Evolutionary conservation across 2,797 vertebrate species (phyloP), one percentile per base, ranked within the genome.

Genomic region (Sitta carolinensis): DNA sequence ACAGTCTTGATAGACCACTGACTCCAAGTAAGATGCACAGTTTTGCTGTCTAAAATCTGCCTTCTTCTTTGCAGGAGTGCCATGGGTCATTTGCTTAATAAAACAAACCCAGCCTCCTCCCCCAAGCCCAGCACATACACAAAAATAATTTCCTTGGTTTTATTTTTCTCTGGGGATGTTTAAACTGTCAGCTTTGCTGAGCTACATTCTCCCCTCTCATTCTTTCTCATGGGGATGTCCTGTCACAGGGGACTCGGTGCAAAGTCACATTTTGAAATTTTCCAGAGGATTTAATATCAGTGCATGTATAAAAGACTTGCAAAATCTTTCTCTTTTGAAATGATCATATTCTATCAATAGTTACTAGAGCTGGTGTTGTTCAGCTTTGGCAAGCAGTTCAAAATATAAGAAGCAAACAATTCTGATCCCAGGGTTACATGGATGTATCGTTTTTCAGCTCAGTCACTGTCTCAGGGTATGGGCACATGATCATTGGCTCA

Each of bases 201-300:
- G 89, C 58, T 79, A 32, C 26, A 1, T 72, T 90, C 82, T 81
- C 84, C 66, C 73, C 61, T 88, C 73, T 85, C 6, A 3, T 86
- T 93, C 73, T 93, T 94, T 95, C 90, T 95, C 87, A 69, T 70
- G 58, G 84, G 64, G 63, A 69, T 74, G 36, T 67, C 81, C 58
- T 82, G 73, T 86, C 90, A 82, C 1, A 0, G 47, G 82, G 78
- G 61, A 82, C 77, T 87, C 0, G 0, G 73, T 64, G 62, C 70
- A 91, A 84, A 93, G 52, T 76, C 45, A 64, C 9, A 9, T 83
- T 94, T 76, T 94, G 74, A 94, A 73, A 61, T 90, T 96, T 95
- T 94, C 89, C 83, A 87, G 75, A 87, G 58, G 54, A 70, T 77
- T 95, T 91, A 40, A 62, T 84, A 79, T 72, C 84, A 89, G 83